phyloP scores from a whole-genome alignment of 2,797 vertebrate genomes.

The Centroberyx gerrardi region DNA sequence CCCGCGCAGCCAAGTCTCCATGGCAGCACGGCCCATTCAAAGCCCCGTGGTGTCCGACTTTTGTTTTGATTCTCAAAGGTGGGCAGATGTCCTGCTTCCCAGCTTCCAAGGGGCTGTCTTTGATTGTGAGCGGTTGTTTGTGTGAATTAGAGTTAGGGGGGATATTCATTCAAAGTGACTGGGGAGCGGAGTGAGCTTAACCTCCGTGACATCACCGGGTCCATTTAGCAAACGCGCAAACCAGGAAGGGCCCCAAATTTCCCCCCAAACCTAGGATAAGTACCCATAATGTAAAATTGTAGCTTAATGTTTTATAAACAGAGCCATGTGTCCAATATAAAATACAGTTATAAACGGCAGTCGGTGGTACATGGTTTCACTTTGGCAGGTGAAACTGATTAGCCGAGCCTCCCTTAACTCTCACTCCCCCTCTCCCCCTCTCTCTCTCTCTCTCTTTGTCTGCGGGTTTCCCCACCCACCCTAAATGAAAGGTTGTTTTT shows the following conservation, averaged over 20 bases:
- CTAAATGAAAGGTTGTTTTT: conserved; percentile 78
- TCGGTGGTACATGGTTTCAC: conserved; percentile 61
- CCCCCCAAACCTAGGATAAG: conserved; percentile 52
- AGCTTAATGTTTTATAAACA: conserved; percentile 77
- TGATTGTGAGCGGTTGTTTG: conserved; percentile 56
- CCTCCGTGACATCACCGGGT: conserved; percentile 60
- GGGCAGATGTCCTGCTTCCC: conserved; percentile 59
- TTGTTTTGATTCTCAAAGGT: conserved; percentile 58
- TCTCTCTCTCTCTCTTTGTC: conserved; percentile 38
- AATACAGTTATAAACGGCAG: conserved; percentile 70
- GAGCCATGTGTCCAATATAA: conserved; percentile 82
- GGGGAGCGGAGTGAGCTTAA: conserved; percentile 51
- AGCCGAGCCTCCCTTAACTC: conserved; percentile 65
- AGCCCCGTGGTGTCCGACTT: conserved; percentile 8
- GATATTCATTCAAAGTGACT: conserved; percentile 61
- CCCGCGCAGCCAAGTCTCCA: conserved; percentile 31
- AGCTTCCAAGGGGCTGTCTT: conserved; percentile 55
- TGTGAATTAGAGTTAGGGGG: conserved; percentile 54
- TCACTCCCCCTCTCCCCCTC: conserved; percentile 4
- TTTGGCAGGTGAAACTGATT: conserved; percentile 82
- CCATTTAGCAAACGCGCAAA: conserved; percentile 42
- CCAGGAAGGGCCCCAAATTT: conserved; percentile 49
- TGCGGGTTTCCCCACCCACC: conserved; percentile 51
- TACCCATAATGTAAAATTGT: conserved; percentile 66
- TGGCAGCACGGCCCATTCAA: conserved; percentile 22